phyloP scores from a whole-genome alignment of 2,113 vertebrate genomes.

The Pituophis catenifer region DNA sequence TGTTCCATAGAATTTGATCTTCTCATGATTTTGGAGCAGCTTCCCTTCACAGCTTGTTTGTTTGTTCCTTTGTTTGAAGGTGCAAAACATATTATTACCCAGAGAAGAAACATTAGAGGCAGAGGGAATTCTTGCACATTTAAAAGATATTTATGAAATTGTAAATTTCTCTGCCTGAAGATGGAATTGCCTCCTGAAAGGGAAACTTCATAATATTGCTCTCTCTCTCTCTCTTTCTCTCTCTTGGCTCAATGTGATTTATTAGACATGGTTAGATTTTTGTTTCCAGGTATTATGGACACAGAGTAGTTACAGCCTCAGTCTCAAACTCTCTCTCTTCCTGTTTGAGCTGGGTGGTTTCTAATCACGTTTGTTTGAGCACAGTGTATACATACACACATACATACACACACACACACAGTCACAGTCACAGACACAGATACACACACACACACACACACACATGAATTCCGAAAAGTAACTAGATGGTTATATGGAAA shows the following conservation, averaged over 20 bases:
- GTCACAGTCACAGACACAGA: not conserved
- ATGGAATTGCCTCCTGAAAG: not conserved
- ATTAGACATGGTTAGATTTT: not conserved
- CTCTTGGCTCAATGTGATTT: not conserved
- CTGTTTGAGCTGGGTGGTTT: not conserved
- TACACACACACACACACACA: too few relatives aligned
- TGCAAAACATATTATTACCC: not conserved
- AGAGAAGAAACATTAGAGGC: not conserved
- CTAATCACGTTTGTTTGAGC: not conserved
- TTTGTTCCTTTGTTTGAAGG: not conserved
- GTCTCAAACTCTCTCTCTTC: not conserved
- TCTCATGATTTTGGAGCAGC: slow-evolving; percentile 11
- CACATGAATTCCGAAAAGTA: too few relatives aligned
- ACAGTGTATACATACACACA: not conserved
- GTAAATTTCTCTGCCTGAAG: not conserved
- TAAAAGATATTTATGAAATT: not conserved
- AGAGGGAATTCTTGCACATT: not conserved
- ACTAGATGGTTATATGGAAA: not conserved
- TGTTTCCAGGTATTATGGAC: not conserved
- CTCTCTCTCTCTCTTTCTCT: not conserved
- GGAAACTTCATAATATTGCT: not conserved
- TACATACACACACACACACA: too few relatives aligned
- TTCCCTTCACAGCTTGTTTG: not conserved
- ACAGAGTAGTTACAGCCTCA: not conserved
- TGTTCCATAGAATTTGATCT: not conserved